Base-by-base conservation (phyloP, 2,113 vertebrate species). In the Delphinus delphis region DNA sequence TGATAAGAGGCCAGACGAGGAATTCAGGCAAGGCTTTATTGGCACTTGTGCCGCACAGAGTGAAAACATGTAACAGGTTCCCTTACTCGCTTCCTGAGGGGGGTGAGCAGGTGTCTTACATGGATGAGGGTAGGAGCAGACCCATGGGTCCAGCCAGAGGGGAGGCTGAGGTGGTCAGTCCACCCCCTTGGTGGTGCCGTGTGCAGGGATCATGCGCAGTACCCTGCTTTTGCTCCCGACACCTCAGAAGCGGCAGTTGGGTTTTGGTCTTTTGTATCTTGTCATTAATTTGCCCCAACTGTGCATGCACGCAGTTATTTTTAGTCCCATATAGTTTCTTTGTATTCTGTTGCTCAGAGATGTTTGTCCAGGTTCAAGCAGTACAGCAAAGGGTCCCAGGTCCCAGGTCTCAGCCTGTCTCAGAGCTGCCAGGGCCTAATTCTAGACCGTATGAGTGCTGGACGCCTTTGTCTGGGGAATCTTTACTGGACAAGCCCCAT, bases 301-400 rank as follows among this genome's bases (percentile, higher is more conserved):
- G 76, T 33, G 2, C 31, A 53, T n/a, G 47, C 28, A 53, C 18
- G 8, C 10, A n/a, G 3, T n/a, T 77, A 2, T 3, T 79, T 23
- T 79, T 14, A 53, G 76, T 79, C 76, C 31, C 31, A n/a, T 23
- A 21, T 8, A 79, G 76, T 79, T n/a, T 53, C 47, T 23, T n/a
- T 23, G 31, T 79, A 23, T 12, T 79, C 47, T 23, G 11, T 21
- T 79, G 47, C 31, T 79, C 21, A 53, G 47, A n/a, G 33, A 23
- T 0, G 0, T n/a, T 53, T 53, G 47, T n/a, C 18, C 74, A n/a
- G 18, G 31, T n/a, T 21, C 31, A 53, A n/a, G 31, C 31, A 79
- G 5, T 23, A 41, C 31, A 53, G 31, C 10, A 79, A 79, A 79
- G 31, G 10, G 31, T n/a, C 76, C 76, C 47, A 79, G 21, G 31